These are phyloP conservation scores for Axea sp. DNA, from an alignment of 2,888 invertebrate genomes.

Conservation along the genomic window DNA sequence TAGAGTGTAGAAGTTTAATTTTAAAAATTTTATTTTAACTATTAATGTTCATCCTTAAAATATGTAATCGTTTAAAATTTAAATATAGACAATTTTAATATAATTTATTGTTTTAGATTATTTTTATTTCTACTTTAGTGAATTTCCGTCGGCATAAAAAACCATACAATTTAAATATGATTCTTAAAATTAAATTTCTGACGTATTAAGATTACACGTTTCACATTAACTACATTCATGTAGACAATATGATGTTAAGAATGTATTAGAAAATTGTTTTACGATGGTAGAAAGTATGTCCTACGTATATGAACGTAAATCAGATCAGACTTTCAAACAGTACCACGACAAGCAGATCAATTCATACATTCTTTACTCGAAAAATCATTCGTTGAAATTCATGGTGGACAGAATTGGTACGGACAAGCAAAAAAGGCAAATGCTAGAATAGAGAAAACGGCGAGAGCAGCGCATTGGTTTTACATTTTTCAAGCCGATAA, in stretches of 20 bases:
- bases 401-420: constrained; percentile 46
- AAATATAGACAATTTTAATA: too few species aligned
- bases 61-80: too few species aligned
- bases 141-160: too few species aligned
- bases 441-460: constrained; percentile 48
- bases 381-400: constrained; percentile 59
- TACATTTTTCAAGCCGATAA: constrained; percentile 77
- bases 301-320: constrained; percentile 30
- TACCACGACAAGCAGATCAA: constrained; percentile 41
- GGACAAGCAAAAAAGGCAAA: constrained; percentile 44
- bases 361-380: constrained; percentile 52
- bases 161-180: too few species aligned
- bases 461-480: constrained; percentile 67
- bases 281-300: constrained; percentile 28
- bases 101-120: too few species aligned
- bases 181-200: too few species aligned
- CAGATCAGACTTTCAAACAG: constrained; percentile 31
- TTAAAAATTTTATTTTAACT: too few species aligned
- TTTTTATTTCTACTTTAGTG: too few species aligned
- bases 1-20: too few species aligned
- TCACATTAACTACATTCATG: neutral
- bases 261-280: constrained; percentile 41
- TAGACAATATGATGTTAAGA: constrained; percentile 5
- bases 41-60: too few species aligned
- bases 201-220: neutral